Base-by-base conservation (phyloP, 1,140 invertebrate species). In the Brachionus calyciflorus region DNA sequence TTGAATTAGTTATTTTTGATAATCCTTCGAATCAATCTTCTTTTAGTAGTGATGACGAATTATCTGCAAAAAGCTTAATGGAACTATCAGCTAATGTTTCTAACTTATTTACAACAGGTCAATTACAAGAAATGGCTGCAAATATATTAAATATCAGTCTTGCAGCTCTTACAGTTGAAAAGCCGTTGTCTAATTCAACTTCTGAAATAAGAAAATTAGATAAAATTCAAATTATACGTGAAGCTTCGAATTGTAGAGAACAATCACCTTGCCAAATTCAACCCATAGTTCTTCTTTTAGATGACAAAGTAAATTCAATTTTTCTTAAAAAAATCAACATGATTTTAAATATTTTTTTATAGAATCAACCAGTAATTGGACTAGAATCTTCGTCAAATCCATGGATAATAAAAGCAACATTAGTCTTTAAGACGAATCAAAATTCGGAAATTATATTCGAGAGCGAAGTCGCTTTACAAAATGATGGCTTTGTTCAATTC, bases 401-500 rank as follows among this genome's bases (percentile, higher is more conserved):
- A 30, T 73, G 69, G 69, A 51, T 9, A 30, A 41, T 73, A 37
- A 51, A 12, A 51, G 69, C 24, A 19, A 49, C 28, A 55, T 5
- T 73, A 3, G 69, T 51, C 9, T 73, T 46, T 26, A 73, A 24
- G 24, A 40, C 46, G 10, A 51, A 51, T n/a, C 12, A 26, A 17
- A 51, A 51, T 21, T 12, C 14, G 3, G 33, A 49, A 73, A 33
- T 73, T 3, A 73, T 73, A 19, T 21, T 49, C 0, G 17, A 73
- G 30, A 73, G 0, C 14, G 69, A 73, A 73, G 69, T 33, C 33
- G 19, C 2, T 12, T 17, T 73, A 33, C 9, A 19, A 49, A 33
- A 37, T 49, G 69, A 73, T 73, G 69, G 69, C 21, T 73, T 51
- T 37, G 46, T 55, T 55, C 69, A 41, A 21, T 73, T 73, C 40